These are phyloP conservation scores for Trachelus iudaicus DNA, from an alignment of 2,888 invertebrate species.

Conservation along the genomic window DNA sequence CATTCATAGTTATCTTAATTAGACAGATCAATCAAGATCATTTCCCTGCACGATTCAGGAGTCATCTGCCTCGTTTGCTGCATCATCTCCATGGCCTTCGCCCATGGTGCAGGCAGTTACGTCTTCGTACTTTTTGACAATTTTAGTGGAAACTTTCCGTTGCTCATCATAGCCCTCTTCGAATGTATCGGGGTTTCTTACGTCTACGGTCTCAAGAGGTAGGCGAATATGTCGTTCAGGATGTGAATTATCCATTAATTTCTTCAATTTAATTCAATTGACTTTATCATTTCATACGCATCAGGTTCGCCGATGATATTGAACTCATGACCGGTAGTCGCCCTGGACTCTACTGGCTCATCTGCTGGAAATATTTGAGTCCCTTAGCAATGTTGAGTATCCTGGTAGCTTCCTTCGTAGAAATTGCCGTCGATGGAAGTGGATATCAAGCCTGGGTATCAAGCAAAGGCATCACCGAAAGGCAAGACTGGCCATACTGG, in stretches of 20 bases:
- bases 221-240: constrained; percentile 35
- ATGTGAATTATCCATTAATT: neutral
- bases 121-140: constrained; percentile 94
- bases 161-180: constrained; percentile 91
- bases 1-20: neutral
- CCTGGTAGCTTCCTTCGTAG: constrained; percentile 83
- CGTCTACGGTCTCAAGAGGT: constrained; percentile 92
- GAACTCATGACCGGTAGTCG: constrained; percentile 94
- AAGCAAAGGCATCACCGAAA: constrained; percentile 77
- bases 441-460: constrained; percentile 88
- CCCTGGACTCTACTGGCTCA: constrained; percentile 90
- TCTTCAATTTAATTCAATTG: neutral
- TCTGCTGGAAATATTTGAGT: constrained; percentile 95
- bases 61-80: constrained; percentile 84
- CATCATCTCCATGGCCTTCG: constrained; percentile 87
- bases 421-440: constrained; percentile 83
- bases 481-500: constrained; percentile 90
- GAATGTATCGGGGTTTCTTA: constrained; percentile 95
- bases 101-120: constrained; percentile 93
- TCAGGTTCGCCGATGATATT: constrained; percentile 91
- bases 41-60: constrained; percentile 54
- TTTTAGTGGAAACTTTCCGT: constrained; percentile 92
- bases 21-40: neutral
- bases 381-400: constrained; percentile 91
- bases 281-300: constrained; percentile 28